Percentiles rank a stretch among this genome's conserved stretches.
Conservation (phyloP, 2,888 invertebrate genomes). For the Gymnocheta viridis region DNA sequence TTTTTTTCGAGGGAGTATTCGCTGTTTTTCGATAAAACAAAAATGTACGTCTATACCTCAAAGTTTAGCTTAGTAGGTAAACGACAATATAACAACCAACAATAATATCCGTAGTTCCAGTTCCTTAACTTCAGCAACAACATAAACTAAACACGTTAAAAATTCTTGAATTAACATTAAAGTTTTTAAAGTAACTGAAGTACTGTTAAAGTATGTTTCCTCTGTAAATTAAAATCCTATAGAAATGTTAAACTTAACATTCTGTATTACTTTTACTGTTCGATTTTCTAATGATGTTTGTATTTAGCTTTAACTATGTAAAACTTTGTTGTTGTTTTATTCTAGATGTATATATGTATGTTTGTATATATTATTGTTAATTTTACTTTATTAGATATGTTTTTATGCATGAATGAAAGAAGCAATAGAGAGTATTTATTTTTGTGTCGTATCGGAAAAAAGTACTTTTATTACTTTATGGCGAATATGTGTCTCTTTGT, state of each 20-base stretch:
- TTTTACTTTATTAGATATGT: not conserved
- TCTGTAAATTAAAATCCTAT: not conserved
- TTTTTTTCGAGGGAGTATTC: too few species aligned
- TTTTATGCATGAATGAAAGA: not conserved
- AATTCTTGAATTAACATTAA: not conserved
- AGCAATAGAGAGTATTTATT: slow-evolving; percentile 1
- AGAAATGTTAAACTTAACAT: slow-evolving; percentile 25
- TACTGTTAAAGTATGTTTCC: not conserved
- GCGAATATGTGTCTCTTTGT: not conserved
- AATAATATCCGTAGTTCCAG: not conserved
- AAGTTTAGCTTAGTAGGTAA: too few species aligned
- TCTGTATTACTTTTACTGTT: slow-evolving; percentile 15
- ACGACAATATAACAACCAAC: not conserved
- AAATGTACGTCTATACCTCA: too few species aligned
- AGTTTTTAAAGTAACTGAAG: not conserved
- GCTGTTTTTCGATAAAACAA: too few species aligned
- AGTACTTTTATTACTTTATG: slow-evolving; percentile 31
- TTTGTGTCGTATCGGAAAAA: slow-evolving; percentile 5
- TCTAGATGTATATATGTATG: too few species aligned
- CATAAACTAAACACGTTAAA: slow-evolving; percentile 9
- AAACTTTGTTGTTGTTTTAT: not conserved
- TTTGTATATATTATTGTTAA: not conserved
- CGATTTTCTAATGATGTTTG: slow-evolving; percentile 4
- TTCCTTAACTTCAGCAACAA: not conserved
- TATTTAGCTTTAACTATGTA: not conserved